Evolutionary conservation across 2,113 vertebrate species (phyloP).

Genomic region (Pelusios castaneus): DNA sequence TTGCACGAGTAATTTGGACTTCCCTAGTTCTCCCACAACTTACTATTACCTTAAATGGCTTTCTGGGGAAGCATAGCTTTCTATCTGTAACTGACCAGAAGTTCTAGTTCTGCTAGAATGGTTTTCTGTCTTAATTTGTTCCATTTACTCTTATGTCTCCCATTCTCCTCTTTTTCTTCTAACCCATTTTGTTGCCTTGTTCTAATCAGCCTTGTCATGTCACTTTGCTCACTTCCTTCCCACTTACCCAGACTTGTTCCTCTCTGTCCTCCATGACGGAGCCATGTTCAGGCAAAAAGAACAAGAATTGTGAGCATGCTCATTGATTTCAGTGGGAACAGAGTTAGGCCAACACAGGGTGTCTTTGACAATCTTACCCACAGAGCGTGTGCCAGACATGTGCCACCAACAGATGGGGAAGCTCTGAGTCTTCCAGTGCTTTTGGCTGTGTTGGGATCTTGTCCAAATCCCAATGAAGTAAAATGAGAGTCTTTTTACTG

Average conservation of each 20-base stretch:
- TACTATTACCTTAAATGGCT: not conserved
- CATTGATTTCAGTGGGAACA: not conserved
- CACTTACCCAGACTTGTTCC: not conserved
- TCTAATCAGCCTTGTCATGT: not conserved
- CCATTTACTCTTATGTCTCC: not conserved
- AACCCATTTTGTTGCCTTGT: not conserved
- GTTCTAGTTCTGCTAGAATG: not conserved
- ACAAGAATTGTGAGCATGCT: not conserved
- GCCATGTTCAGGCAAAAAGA: not conserved
- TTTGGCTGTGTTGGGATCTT: not conserved
- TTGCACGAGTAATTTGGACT: not conserved
- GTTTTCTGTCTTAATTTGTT: not conserved
- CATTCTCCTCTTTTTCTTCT: not conserved
- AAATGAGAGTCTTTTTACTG: not conserved
- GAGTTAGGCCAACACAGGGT: not conserved
- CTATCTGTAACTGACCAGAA: not conserved
- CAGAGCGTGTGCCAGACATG: not conserved
- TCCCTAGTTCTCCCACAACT: not conserved
- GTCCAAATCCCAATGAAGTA: not conserved
- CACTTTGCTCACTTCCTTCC: not conserved
- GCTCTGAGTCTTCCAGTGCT: not conserved
- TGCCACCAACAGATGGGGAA: not conserved
- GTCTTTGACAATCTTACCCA: not conserved
- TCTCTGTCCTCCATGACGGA: not conserved
- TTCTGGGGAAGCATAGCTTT: not conserved